Evolutionary conservation across 35 echinoderm and acorn worm genomes (phyloP), one percentile per base, ranked within the genome.

Genomic region (Diadema setosum): DNA sequence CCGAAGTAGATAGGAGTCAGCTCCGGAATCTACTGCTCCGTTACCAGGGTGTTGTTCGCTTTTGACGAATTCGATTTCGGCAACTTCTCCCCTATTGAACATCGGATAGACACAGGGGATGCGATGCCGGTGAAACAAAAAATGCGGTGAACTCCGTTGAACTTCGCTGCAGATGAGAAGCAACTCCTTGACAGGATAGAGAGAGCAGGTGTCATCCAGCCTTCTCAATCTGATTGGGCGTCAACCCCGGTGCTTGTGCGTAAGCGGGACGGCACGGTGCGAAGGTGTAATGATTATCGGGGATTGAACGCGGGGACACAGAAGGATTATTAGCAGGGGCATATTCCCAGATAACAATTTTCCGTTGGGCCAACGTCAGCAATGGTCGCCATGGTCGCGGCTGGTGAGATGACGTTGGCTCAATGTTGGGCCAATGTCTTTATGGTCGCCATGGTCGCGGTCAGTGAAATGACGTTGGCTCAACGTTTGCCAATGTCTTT

Each of bases 121-220:
- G 84, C 75, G 1, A 6, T 34, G 1, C 91, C 91, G 1, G 80
- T 93, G 9, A 88, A 83, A 30, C 85, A 88, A 36, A 80, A 58
- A 17, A 60, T 93, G 55, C 61, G 91, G 17, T 78, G 42, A 1
- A 93, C 91, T 0, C 91, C 91, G 0, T 2, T 93, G 18, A 56
- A 56, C 33, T 93, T 88, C 56, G 85, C 64, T 1, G n/a, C 45
- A 7, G 85, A 93, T 45, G 91, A 88, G 36, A 85, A 93, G 44
- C 49, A 26, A 6, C 64, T 88, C 7, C 35, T 93, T 2, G 61
- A 83, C 34, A 70, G 57, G 48, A 93, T 93, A 86, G 8, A 41
- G 42, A 81, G 65, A 14, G 91, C 85, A 25, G 84, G 85, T 8
- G 69, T 93, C 2, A 93, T 93, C 27, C 61, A 67, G 31, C 61